Evolutionary conservation across 2,888 invertebrate species (phyloP), one percentile per base, ranked within the genome.

Genomic region (Tipula helvola): DNA sequence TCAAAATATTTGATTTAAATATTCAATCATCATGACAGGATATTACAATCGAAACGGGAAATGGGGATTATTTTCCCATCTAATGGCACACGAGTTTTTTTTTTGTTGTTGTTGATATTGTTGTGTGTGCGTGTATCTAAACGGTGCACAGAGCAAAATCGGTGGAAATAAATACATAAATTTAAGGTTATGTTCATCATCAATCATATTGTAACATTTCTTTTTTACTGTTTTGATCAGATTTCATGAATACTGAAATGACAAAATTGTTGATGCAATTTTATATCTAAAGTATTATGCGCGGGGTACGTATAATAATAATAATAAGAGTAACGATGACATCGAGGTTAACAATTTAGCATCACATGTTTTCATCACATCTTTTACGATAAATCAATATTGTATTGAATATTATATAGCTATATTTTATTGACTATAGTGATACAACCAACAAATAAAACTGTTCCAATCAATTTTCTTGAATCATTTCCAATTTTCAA

Each of bases 1-100:
- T 71, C 71, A 71, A 71, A 71, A 71, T 71, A 71, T 71, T 71
- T 71, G 71, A 71, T 71, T 71, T 71, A 71, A 71, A 71, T 71
- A 71, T 71, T 71, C 71, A 71, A 71, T 71, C 71, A 71, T 71
- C 71, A 71, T 71, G 71, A 71, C 71, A 71, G 71, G 71, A 71
- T 71, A 71, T 71, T 71, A 71, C 71, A 71, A 71, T 71, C 71
- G 71, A 71, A 71, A 71, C 71, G 28, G 71, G 71, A 71, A 71
- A 71, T 71, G 71, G 28, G 28, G 71, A 71, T 71, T 71, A 71
- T 71, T 18, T 71, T 71, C 28, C 28, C 71, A 71, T 28, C 28
- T 71, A 71, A 71, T 71, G 71, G 71, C 71, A 71, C 71, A 71
- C 71, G 71, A 18, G 10, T 18, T 52, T 44, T 3, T 44, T 42